Base-by-base conservation (phyloP, 2,113 vertebrate species). In the Larimichthys crocea region DNA sequence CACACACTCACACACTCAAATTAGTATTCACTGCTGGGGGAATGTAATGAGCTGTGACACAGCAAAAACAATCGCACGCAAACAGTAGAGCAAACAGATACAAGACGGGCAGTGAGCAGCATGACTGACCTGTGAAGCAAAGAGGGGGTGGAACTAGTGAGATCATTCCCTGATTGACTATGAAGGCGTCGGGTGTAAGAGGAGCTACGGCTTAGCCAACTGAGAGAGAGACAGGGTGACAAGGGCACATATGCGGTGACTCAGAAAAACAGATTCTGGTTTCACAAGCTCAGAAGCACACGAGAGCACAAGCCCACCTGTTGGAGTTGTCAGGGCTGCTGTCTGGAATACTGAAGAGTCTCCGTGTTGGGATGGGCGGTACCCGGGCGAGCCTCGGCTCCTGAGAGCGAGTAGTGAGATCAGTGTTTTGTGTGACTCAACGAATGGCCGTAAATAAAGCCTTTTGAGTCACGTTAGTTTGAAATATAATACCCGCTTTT, bases 181-280 rank as follows among this genome's bases (percentile, higher is more conserved):
- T 93, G 91, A 81, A 92, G 90, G 76, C 95, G 94, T 14, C 95
- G 92, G 48, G 94, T 94, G 90, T 95, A 95, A 80, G 95, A 96
- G 67, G 94, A 95, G 92, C 95, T 96, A 87, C 95, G 94, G 76
- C 93, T 94, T 77, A 95, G 86, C 94, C 93, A 95, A 71, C 95
- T 96, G 90, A 85, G 82, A 75, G 87, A 80, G 52, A 88, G 35
- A 87, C 40, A 69, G 70, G 79, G 80, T 75, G 91, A 92, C 82
- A 88, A 19, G 70, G 42, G 62, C 66, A 89, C 79, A 85, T 59
- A 82, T 24, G 76, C 79, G 76, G 85, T 79, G 85, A 91, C 65
- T 76, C 72, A 40, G 75, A 80, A 67, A 85, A 76, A 77, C 63
- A 83, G 42, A 78, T 74, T 86, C 50, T 69, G 44, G 62, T 86